Percentiles rank a stretch among this genome's conserved stretches.
Conservation (phyloP, 2,113 vertebrate species). For the Pluvianellus socialis region DNA sequence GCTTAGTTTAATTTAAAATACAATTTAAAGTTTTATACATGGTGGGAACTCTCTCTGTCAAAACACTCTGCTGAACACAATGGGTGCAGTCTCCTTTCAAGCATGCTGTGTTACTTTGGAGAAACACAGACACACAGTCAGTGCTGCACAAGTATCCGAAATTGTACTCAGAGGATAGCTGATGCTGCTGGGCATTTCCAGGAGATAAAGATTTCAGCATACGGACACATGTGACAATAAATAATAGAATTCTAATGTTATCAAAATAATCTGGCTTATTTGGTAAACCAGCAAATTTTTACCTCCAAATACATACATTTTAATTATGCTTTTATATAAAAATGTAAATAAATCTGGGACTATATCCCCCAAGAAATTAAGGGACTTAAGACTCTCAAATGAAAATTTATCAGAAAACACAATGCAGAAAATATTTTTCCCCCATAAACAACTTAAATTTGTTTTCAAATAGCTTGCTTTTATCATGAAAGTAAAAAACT, state of each 20-base stretch:
- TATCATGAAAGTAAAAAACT: constrained; percentile 44
- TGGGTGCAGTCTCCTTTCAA: constrained; percentile 27
- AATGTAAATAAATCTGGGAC: neutral
- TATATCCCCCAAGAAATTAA: constrained; percentile 35
- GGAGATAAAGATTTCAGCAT: constrained; percentile 6
- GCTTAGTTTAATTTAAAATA: constrained; percentile 58
- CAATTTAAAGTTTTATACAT: constrained; percentile 55
- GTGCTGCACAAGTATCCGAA: neutral
- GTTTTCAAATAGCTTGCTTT: constrained; percentile 43
- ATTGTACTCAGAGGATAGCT: neutral
- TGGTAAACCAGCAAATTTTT: neutral
- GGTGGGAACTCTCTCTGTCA: constrained; percentile 60
- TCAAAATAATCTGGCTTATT: constrained; percentile 14
- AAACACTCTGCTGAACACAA: constrained; percentile 43
- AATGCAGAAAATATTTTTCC: neutral
- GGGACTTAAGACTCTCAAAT: neutral
- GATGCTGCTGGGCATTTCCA: neutral
- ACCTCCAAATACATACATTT: neutral
- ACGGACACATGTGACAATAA: constrained; percentile 5
- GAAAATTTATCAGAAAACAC: neutral
- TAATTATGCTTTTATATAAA: neutral
- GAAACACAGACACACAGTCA: neutral
- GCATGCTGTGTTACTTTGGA: neutral
- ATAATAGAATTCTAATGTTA: neutral
- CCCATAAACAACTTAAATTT: neutral